These are phyloP conservation scores for Aplidium turbinatum DNA, from an alignment of 23 tunicate species.

Conservation along the genomic window DNA sequence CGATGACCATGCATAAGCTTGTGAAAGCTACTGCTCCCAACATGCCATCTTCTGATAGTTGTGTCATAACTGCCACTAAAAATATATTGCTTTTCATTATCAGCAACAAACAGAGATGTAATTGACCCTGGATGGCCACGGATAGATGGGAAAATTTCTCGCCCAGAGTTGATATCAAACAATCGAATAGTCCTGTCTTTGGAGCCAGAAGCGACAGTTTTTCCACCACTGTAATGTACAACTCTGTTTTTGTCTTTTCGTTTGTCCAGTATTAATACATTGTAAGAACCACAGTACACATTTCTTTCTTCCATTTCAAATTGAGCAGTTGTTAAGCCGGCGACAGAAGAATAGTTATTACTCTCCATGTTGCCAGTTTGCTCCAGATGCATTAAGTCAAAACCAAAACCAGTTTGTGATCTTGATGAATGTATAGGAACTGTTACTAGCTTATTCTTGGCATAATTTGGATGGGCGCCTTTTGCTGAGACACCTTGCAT, in stretches of 20 bases:
- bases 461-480: conserved; percentile 41
- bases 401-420: background rate
- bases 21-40: conserved; percentile 54
- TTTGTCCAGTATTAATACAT: conserved; percentile 66
- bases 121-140: conserved; percentile 74
- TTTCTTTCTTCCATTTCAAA: conserved; percentile 67
- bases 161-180: conserved; percentile 9
- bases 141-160: conserved; percentile 31
- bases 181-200: conserved; percentile 16
- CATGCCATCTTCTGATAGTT: conserved; percentile 59
- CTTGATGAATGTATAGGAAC: conserved; percentile 14
- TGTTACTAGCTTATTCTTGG: conserved; percentile 17
- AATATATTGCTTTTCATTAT: conserved; percentile 29
- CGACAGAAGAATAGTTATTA: background rate
- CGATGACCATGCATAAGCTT: conserved; percentile 73
- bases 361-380: background rate
- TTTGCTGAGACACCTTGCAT: conserved; percentile 47
- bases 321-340: conserved; percentile 15
- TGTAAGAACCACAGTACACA: conserved; percentile 72
- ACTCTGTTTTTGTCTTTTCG: conserved; percentile 37
- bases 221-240: conserved; percentile 45
- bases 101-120: conserved; percentile 53
- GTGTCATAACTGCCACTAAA: conserved; percentile 84
- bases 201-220: conserved; percentile 36
- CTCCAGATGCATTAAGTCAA: background rate